Conservation (phyloP, 1,140 invertebrate species). For the Laupala kohalensis region DNA sequence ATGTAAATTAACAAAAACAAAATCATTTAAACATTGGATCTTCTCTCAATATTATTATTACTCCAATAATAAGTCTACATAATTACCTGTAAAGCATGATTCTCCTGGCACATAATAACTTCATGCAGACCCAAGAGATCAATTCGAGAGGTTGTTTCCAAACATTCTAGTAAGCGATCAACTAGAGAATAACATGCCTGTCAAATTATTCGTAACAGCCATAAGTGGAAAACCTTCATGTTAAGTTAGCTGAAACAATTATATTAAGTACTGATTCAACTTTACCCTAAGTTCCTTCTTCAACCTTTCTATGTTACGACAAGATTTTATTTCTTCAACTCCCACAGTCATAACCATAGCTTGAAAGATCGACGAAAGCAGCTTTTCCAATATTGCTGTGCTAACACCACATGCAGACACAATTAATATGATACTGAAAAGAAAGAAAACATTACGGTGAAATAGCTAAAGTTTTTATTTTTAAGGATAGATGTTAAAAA, state of each 20-base stretch:
- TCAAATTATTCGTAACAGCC: slow-evolving; percentile 15
- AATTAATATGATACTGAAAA: slow-evolving; percentile 46
- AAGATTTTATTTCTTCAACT: slow-evolving; percentile 55
- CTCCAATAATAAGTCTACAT: no score
- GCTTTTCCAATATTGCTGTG: slow-evolving; percentile 41
- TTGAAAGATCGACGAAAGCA: slow-evolving; percentile 58
- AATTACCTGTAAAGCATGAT: slow-evolving; percentile 53
- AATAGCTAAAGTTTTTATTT: neutral
- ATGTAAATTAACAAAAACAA: no score
- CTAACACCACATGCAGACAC: slow-evolving; percentile 48
- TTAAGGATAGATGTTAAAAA: neutral
- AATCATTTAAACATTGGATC: no score
- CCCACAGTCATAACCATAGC: slow-evolving; percentile 64
- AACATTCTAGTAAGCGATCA: slow-evolving; percentile 55
- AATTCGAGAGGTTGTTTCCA: slow-evolving; percentile 42
- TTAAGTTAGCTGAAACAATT: neutral
- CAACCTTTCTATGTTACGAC: slow-evolving; percentile 62
- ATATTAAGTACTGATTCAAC: neutral
- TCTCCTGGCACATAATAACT: slow-evolving; percentile 52
- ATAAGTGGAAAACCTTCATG: neutral
- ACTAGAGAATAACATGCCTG: slow-evolving; percentile 53
- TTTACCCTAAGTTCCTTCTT: slow-evolving; percentile 59
- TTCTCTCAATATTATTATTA: no score
- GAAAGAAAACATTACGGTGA: slow-evolving; percentile 3
- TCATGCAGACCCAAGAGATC: slow-evolving; percentile 48